A percentile compares a stretch with the other conserved stretches of the same genome.
These are phyloP conservation scores for Lithosia quadra DNA, from an alignment of 2,888 invertebrate species.

Conservation along the genomic window DNA sequence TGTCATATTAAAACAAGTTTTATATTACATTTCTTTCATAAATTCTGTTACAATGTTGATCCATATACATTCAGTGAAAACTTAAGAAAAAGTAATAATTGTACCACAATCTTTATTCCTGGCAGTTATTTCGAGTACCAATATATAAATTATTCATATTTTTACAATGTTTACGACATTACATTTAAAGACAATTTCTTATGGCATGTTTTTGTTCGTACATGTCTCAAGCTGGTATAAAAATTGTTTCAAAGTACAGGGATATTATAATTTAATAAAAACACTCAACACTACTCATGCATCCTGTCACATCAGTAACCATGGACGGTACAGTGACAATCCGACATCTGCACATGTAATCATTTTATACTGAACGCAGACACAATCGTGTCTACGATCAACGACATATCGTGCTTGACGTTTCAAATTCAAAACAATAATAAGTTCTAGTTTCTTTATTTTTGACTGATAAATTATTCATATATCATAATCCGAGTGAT, in stretches of 20 bases:
- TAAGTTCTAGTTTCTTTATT: conserved; percentile 70
- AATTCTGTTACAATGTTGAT: conserved; percentile 23
- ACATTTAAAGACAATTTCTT: not conserved
- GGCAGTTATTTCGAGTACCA: not conserved
- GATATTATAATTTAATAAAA: conserved; percentile 24
- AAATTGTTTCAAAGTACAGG: not conserved
- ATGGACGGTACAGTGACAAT: conserved; percentile 46
- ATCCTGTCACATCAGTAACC: conserved; percentile 48
- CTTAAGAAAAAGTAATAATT: not conserved
- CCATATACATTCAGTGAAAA: not conserved
- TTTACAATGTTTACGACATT: not conserved
- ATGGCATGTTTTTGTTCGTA: not conserved
- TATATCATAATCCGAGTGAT: conserved; percentile 86
- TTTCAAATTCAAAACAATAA: conserved; percentile 82
- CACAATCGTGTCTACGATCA: conserved; percentile 70
- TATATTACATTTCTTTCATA: conserved; percentile 24
- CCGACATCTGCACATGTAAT: conserved; percentile 58
- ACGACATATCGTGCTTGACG: conserved; percentile 73
- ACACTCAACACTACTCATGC: conserved; percentile 38
- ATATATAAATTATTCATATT: conserved; percentile 6
- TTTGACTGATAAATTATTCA: conserved; percentile 85
- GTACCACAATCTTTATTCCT: not conserved
- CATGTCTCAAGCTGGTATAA: not conserved
- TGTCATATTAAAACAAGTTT: conserved; percentile 34
- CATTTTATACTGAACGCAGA: conserved; percentile 59